Conservation (phyloP, 2,888 invertebrate species). For the Philereme transversata region DNA sequence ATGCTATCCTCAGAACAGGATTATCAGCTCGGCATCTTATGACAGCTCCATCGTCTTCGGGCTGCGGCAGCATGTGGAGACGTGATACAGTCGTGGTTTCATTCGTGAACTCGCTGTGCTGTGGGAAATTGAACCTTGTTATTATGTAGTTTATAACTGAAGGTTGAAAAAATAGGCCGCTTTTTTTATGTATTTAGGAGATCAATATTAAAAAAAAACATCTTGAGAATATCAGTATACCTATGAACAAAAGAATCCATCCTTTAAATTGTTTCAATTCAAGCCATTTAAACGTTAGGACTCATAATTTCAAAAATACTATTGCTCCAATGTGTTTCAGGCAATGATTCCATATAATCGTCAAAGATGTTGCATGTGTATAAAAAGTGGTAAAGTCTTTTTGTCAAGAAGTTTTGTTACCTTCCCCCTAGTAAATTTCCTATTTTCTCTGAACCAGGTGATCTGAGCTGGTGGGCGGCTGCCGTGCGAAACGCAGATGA, state of each 20-base stretch:
- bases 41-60: conserved; percentile 92
- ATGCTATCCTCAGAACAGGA: conserved; percentile 88
- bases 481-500: conserved; percentile 92
- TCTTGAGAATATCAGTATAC: too few species aligned
- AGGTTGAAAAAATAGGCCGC: neutral
- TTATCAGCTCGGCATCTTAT: conserved; percentile 94
- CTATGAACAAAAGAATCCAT: too few species aligned
- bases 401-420: conserved; percentile 47
- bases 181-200: neutral
- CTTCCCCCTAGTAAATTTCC: conserved; percentile 89
- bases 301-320: too few species aligned
- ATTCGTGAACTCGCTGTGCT: conserved; percentile 87
- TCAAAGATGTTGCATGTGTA: too few species aligned
- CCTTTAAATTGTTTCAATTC: too few species aligned
- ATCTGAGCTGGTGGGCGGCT: conserved; percentile 93
- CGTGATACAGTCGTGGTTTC: conserved; percentile 89
- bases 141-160: neutral
- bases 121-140: conserved; percentile 37
- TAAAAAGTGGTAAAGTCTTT: too few species aligned
- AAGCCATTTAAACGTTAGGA: too few species aligned
- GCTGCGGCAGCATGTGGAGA: conserved; percentile 90
- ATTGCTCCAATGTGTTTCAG: too few species aligned
- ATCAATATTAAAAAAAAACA: too few species aligned
- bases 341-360: too few species aligned
- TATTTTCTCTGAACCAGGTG: conserved; percentile 92